phyloP scores from a whole-genome alignment of 2,113 vertebrate species.

The Numenius arquata region DNA sequence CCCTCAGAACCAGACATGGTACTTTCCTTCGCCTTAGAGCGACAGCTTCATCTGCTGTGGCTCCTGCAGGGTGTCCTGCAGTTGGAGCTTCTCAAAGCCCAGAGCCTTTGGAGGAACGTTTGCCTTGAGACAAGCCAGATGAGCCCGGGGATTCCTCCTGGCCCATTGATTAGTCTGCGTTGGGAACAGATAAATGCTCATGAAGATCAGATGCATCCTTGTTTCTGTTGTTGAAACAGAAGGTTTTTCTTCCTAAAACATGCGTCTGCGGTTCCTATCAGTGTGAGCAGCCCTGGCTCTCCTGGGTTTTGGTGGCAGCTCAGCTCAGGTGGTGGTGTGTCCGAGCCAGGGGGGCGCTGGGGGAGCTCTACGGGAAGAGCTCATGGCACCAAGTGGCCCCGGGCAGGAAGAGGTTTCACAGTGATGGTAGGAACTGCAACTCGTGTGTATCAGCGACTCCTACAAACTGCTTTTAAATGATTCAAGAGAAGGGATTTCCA shows the following conservation, averaged over 20 bases:
- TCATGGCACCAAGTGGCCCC: neutral
- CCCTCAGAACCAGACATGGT: neutral
- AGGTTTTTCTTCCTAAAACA: accelerated
- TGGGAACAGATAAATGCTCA: neutral
- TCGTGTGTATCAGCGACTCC: neutral
- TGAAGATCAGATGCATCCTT: neutral
- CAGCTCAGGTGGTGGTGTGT: neutral
- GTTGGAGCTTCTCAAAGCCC: neutral
- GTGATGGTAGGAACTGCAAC: neutral
- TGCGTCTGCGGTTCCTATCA: accelerated
- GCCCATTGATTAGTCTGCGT: accelerated
- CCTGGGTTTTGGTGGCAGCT: neutral
- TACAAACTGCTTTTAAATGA: neutral
- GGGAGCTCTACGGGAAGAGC: neutral
- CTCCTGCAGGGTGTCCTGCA: neutral
- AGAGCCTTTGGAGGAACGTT: neutral
- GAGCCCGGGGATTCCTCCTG: neutral
- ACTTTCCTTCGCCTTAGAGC: neutral
- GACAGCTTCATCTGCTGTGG: neutral
- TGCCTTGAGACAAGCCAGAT: neutral
- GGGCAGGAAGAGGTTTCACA: neutral
- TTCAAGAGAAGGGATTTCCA: neutral
- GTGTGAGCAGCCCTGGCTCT: neutral
- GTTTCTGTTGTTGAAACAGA: neutral
- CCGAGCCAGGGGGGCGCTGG: neutral